Percentiles rank a stretch among this genome's conserved stretches.
Conservation (phyloP, 2,113 vertebrate genomes). For the Eupsittula cactorum region DNA sequence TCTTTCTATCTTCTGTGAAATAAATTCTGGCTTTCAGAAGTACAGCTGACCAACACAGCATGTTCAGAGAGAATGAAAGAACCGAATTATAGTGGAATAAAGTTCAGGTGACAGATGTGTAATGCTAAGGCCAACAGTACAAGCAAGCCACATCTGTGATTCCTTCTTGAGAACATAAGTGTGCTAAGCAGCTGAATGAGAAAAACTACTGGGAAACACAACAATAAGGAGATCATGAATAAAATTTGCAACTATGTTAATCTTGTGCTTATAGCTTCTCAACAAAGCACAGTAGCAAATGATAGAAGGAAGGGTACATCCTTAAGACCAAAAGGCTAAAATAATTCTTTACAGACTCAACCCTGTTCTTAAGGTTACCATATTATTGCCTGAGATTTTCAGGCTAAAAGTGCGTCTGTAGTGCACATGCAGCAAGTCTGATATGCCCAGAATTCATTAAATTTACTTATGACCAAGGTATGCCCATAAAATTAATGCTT, state of each 20-base stretch:
- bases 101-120: not conserved
- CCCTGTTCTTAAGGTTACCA: not conserved
- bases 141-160: not conserved
- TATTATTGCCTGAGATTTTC: not conserved
- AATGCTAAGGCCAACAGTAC: not conserved
- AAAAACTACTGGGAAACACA: not conserved
- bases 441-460: not conserved
- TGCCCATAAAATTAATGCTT: not conserved
- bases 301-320: not conserved
- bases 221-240: not conserved
- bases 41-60: not conserved
- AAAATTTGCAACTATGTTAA: not conserved
- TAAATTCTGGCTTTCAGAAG: not conserved
- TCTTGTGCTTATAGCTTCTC: not conserved
- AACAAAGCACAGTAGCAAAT: not conserved
- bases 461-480: not conserved
- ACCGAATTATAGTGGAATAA: not conserved
- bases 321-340: not conserved
- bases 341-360: not conserved
- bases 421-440: not conserved
- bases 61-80: not conserved
- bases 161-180: not conserved
- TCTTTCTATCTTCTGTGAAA: not conserved
- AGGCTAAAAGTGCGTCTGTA: not conserved
- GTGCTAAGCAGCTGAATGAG: not conserved